phyloP scores from a whole-genome alignment of 92 coral and sea anemone genomes.

The Pocillopora meandrina region DNA sequence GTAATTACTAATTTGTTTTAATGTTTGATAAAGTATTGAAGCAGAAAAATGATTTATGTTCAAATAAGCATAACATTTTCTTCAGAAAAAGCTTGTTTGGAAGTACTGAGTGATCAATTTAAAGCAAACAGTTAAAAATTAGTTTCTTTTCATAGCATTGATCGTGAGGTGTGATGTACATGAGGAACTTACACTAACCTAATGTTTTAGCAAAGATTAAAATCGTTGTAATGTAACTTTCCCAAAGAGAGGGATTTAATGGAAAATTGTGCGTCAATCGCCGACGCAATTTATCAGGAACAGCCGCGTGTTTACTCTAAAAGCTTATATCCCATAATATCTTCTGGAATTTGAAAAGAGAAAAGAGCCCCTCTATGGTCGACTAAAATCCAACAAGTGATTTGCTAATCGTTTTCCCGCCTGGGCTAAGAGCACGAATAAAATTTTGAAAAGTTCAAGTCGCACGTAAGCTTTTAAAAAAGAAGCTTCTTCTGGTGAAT shows the following conservation, averaged over 20 bases:
- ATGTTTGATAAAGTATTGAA: too few species aligned
- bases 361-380: not conserved
- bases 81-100: not conserved
- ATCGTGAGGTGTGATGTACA: not conserved
- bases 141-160: not conserved
- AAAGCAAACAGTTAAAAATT: not conserved
- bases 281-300: not conserved
- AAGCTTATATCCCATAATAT: not conserved
- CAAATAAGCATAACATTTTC: not conserved
- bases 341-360: not conserved
- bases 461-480: too few species aligned
- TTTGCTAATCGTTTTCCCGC: too few species aligned
- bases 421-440: too few species aligned
- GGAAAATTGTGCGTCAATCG: not conserved
- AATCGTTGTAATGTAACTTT: not conserved
- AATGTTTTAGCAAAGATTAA: not conserved
- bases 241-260: not conserved
- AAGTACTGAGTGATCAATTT: not conserved
- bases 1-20: too few species aligned
- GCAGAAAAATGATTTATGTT: too few species aligned
- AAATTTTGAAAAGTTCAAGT: too few species aligned
- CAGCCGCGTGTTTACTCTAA: not conserved
- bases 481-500: too few species aligned
- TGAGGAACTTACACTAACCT: not conserved
- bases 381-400: not conserved